Evolutionary conservation across 2,113 vertebrate species (phyloP).

Genomic region (Hyla sarda): DNA sequence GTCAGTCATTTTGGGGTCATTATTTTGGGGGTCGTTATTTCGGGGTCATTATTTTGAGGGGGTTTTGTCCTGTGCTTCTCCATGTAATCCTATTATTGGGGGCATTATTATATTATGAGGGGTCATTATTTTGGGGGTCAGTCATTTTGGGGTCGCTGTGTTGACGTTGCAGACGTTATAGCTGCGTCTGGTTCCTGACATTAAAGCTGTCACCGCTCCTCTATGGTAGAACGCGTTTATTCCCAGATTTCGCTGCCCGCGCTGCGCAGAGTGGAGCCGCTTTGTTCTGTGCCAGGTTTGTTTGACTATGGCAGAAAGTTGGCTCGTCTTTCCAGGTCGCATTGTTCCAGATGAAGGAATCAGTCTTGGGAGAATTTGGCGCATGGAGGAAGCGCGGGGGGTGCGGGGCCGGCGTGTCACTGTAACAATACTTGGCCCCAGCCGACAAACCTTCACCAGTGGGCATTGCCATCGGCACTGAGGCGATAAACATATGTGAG

Average conservation of each 20-base stretch:
- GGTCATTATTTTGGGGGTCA: too few relatives aligned
- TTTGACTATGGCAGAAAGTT: slow-evolving; percentile 67
- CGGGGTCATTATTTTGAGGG: too few relatives aligned
- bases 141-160: too few relatives aligned
- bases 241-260: slow-evolving; percentile 3
- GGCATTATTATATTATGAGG: not conserved
- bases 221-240: not conserved
- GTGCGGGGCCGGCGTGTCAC: slow-evolving; percentile 59
- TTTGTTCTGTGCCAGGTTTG: slow-evolving; percentile 61
- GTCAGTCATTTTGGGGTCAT: too few relatives aligned
- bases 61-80: too few relatives aligned
- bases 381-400: slow-evolving; percentile 55
- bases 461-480: slow-evolving; percentile 63
- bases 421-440: slow-evolving; percentile 67
- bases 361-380: slow-evolving; percentile 69
- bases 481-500: slow-evolving; percentile 65
- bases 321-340: slow-evolving; percentile 65
- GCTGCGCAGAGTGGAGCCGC: slow-evolving; percentile 57
- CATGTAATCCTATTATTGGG: not conserved
- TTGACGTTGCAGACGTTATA: not conserved
- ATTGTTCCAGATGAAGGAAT: slow-evolving; percentile 70
- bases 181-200: not conserved
- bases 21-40: too few relatives aligned
- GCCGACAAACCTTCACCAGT: slow-evolving; percentile 61
- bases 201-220: slow-evolving; percentile 27